A percentile compares a stretch with the other conserved stretches of the same genome.
phyloP scores from a whole-genome alignment of 2,113 vertebrate species.

The Silurus glanis region DNA sequence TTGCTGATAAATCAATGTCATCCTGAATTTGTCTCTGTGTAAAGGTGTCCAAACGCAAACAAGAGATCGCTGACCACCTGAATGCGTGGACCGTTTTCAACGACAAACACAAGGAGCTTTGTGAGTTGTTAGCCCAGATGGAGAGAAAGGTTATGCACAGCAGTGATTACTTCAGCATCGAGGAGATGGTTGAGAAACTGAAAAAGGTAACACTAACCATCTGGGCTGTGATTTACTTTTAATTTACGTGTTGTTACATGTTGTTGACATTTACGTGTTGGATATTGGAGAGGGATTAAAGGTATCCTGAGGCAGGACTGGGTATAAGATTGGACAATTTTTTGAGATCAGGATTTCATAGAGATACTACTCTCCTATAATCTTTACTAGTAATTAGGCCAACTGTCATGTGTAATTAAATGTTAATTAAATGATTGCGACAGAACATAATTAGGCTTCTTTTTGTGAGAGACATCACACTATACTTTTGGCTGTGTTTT shows the following conservation, averaged over 20 bases:
- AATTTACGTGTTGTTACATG: background rate
- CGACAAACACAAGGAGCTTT: constrained; percentile 90
- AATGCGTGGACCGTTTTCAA: constrained; percentile 90
- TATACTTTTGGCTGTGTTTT: background rate
- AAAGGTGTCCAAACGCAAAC: constrained; percentile 83
- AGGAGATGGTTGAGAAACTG: constrained; percentile 93
- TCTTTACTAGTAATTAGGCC: constrained; percentile 8
- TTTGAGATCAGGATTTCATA: background rate
- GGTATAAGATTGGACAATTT: background rate
- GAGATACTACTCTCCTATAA: background rate
- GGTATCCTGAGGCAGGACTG: background rate
- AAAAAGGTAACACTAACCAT: constrained; percentile 80
- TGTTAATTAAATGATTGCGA: background rate
- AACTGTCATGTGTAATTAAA: constrained; percentile 7
- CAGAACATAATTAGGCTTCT: background rate
- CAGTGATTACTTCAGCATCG: constrained; percentile 80
- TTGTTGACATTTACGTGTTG: background rate
- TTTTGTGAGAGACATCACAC: background rate
- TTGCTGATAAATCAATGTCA: background rate
- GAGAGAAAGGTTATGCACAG: constrained; percentile 86
- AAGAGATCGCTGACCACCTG: constrained; percentile 87
- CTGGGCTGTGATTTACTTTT: background rate
- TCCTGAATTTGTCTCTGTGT: background rate
- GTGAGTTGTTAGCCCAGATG: constrained; percentile 92
- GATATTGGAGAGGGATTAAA: background rate